Evolutionary conservation across 2,113 vertebrate genomes (phyloP).

Genomic region (Trochalopteron elliotii): DNA sequence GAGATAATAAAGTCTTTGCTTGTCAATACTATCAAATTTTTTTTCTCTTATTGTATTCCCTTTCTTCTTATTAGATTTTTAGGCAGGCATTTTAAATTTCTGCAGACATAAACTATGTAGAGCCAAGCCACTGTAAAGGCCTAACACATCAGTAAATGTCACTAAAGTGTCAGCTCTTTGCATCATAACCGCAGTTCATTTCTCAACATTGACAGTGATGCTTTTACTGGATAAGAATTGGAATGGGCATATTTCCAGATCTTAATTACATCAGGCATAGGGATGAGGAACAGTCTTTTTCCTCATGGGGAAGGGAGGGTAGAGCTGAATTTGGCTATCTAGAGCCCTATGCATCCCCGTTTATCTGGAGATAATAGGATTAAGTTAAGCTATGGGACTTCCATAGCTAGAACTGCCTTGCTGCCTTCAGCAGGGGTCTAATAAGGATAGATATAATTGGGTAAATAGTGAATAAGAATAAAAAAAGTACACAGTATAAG

Average conservation of each 20-base stretch:
- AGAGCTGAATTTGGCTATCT: conserved; percentile 76
- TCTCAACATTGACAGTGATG: conserved; percentile 76
- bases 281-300: conserved; percentile 69
- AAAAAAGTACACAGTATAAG: conserved; percentile 67
- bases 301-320: conserved; percentile 39
- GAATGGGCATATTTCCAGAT: conserved; percentile 79
- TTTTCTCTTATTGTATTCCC: background rate
- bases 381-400: conserved; percentile 81
- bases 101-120: conserved; percentile 41
- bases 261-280: conserved; percentile 81
- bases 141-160: conserved; percentile 74
- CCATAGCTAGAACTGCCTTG: conserved; percentile 71
- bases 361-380: conserved; percentile 83
- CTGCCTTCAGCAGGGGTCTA: conserved; percentile 82
- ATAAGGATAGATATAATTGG: conserved; percentile 82
- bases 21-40: conserved; percentile 11
- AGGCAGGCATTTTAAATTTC: conserved; percentile 60
- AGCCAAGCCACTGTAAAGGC: conserved; percentile 43
- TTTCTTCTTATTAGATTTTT: conserved; percentile 46
- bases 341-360: conserved; percentile 64
- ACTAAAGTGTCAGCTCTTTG: conserved; percentile 74
- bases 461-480: conserved; percentile 77
- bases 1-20: conserved; percentile 21
- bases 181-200: conserved; percentile 76
- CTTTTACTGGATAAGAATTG: conserved; percentile 73